Conservation (phyloP, 1,140 invertebrate species). For the Portunus trituberculatus region DNA sequence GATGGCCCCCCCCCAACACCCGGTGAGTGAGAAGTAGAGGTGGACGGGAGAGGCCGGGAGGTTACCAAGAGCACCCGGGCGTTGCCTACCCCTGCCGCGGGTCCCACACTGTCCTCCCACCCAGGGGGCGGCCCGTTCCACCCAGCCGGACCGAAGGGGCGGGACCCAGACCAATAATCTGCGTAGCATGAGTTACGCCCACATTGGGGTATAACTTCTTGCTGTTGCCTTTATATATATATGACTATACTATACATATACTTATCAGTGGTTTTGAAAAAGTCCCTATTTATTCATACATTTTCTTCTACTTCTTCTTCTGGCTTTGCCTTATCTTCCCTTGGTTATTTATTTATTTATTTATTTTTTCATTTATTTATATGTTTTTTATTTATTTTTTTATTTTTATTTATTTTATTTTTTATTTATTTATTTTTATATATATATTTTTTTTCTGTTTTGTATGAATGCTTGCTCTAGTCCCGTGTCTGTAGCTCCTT, state of each 20-base stretch:
- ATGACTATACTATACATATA: conserved; percentile 63
- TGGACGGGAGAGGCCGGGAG: conserved; percentile 75
- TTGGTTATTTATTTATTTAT: conserved; percentile 36
- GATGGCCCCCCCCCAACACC: conserved; percentile 73
- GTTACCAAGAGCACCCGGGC: conserved; percentile 73
- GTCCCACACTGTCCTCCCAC: conserved; percentile 63
- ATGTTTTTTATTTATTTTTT: neutral
- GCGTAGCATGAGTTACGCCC: conserved; percentile 76
- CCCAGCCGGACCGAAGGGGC: conserved; percentile 70
- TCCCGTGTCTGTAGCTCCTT: conserved; percentile 72
- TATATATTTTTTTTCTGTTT: conserved; percentile 49
- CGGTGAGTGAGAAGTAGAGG: conserved; percentile 76
- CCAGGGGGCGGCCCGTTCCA: conserved; percentile 71
- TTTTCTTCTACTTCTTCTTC: conserved; percentile 38
- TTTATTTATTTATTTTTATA: conserved; percentile 16
- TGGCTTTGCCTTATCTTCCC: conserved; percentile 29
- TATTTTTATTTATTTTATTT: conserved; percentile 44
- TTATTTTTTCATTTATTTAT: conserved; percentile 10
- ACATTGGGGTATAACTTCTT: conserved; percentile 75
- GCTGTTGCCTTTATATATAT: conserved; percentile 74
- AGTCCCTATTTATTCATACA: conserved; percentile 57
- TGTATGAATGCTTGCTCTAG: conserved; percentile 75
- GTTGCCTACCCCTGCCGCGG: conserved; percentile 44
- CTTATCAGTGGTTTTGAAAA: conserved; percentile 62
- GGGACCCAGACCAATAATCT: conserved; percentile 67